Percentiles rank a stretch among this genome's conserved stretches.
Evolutionary conservation across 2,113 vertebrate species (phyloP).

Genomic region (Tragulus kanchil): DNA sequence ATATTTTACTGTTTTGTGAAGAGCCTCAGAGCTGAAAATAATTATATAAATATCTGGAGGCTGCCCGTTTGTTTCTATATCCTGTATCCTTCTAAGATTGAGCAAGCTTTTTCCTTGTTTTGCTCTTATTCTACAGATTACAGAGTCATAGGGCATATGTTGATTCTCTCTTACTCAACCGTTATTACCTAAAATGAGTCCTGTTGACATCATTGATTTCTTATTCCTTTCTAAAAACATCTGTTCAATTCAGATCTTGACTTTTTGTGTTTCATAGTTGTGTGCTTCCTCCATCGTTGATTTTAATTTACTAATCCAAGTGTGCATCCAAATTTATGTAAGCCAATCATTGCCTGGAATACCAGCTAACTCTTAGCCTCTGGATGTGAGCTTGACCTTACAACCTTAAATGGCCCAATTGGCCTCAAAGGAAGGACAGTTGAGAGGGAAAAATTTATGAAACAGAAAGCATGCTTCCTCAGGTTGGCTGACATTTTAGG

Average conservation of each 20-base stretch:
- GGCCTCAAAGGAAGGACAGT: not conserved
- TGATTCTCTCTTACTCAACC: not conserved
- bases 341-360: not conserved
- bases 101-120: not conserved
- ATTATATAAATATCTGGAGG: not conserved
- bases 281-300: no score
- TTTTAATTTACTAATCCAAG: not conserved
- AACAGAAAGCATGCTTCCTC: not conserved
- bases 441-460: not conserved
- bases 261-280: not conserved
- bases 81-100: not conserved
- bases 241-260: not conserved
- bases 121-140: not conserved
- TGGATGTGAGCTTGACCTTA: not conserved
- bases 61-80: not conserved
- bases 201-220: not conserved
- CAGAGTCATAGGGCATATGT: not conserved
- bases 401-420: not conserved
- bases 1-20: slow-evolving; percentile 8
- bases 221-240: not conserved
- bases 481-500: not conserved
- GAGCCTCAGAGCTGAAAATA: not conserved
- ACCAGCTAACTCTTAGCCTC: not conserved
- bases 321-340: not conserved
- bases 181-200: not conserved